These are phyloP conservation scores for Paragorgia papillata DNA, from an alignment of 92 coral and sea anemone genomes.

Conservation along the genomic window DNA sequence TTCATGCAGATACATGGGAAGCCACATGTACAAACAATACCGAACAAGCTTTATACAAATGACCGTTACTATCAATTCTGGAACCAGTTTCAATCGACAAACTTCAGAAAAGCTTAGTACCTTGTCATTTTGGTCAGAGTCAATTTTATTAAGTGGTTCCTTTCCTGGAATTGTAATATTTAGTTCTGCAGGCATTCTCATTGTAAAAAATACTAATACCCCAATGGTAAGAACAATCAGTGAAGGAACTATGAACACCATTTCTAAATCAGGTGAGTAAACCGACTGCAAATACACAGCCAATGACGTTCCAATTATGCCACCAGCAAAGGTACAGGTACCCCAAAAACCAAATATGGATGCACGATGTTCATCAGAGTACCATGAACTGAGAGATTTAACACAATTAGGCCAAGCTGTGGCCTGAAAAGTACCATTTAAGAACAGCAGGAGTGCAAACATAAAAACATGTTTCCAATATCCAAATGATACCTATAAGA, in stretches of 20 bases:
- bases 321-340: conserved; percentile 93
- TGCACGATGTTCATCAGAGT: conserved; percentile 80
- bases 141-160: conserved; percentile 35
- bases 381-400: conserved; percentile 90
- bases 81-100: conserved; percentile 69
- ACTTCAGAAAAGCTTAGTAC: conserved; percentile 22
- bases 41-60: conserved; percentile 90
- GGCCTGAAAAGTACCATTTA: conserved; percentile 91
- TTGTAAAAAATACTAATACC: conserved; percentile 72
- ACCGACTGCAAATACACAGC: conserved; percentile 84
- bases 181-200: conserved; percentile 82
- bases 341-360: conserved; percentile 98
- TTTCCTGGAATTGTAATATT: conserved; percentile 67
- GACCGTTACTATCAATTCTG: conserved; percentile 89
- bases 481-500: conserved; percentile 81
- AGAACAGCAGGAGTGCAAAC: conserved; percentile 73
- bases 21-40: conserved; percentile 99
- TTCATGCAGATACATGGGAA: conserved; percentile 97
- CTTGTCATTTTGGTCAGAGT: background rate
- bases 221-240: conserved; percentile 73
- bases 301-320: conserved; percentile 90
- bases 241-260: conserved; percentile 82
- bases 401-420: conserved; percentile 99
- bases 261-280: conserved; percentile 70
- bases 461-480: conserved; percentile 68